Base-by-base conservation (phyloP, 2,113 vertebrate genomes). In the Perognathus longimembris region DNA sequence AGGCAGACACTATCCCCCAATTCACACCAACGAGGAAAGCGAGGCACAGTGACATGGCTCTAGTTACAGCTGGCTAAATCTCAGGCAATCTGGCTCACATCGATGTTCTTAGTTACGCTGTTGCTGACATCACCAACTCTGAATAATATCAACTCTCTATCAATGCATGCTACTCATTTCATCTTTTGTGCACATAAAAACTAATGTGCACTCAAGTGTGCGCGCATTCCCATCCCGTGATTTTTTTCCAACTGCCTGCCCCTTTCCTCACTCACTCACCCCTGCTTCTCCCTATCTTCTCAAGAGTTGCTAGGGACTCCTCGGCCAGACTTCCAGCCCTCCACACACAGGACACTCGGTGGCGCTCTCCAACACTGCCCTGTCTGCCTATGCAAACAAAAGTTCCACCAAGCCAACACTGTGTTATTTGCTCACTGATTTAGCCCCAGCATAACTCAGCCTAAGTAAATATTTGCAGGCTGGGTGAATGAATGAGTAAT, bases 401-500 rank as follows among this genome's bases (percentile, higher is more conserved):
- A 89, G 77, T 3, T 82, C 61, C 26, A 77, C 3, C 20, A 90
- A 92, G 32, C 57, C 80, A 81, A 45, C 15, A 32, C 45, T 32
- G 24, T 89, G 81, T 45, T 88, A 14, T 83, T 34, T 89, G 76
- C 71, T 84, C 38, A 88, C 5, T 57, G 28, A 40, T 24, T 84
- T 45, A 81, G 45, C 9, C 30, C 32, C 34, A 77, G 82, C 63
- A 76, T 40, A 80, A 76, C 67, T 28, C 42, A 83, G 42, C 28
- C 18, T 67, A 92, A 83, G 42, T 83, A 76, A 81, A 75, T 69
- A 38, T 28, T 64, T 90, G 30, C 34, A 54, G 50, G 50, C 50
- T 83, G 38, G 89, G 66, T 71, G 26, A 73, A 2, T 71, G 7
- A 92, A 50, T 81, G 26, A 96, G 40, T 79, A 85, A 94, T 24